Evolutionary conservation across 1,140 invertebrate species (phyloP), one percentile per base, ranked within the genome.

Genomic region (Zelostemma sp.): DNA sequence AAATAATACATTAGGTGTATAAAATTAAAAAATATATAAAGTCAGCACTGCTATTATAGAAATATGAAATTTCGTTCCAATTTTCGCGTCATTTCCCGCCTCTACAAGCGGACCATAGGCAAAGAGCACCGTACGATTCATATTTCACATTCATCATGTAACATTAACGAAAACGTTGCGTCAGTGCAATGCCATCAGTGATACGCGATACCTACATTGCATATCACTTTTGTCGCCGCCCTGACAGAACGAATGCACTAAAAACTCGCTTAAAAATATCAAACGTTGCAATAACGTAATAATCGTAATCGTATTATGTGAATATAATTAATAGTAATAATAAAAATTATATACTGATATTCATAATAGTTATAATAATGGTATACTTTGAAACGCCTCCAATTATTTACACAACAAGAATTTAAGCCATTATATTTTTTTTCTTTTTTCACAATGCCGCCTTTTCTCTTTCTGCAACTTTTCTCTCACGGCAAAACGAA

Each of bases 1-100:
- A 75, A 76, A 78, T 84, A 80, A 79, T 79, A 79, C 74, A 78
- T 77, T 83, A 80, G 75, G 80, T 71, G 76, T 84, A 84, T 75
- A 84, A 83, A 84, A 82, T 82, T 80, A 83, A 82, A 83, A 83
- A 84, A 80, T 83, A 81, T 82, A 79, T 75, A 80, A 76, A 80
- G 79, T 49, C 56, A 60, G 59, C 56, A 69, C 67, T 70, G 75
- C 55, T 70, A 63, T 78, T 49, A 17, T 12, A 35, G 16, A 38
- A 28, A 50, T 35, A 9, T 35, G 33, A 50, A 35, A 5, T 17
- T 38, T 38, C 1, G 51, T 53, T 50, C 28, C 40, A 46, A 64
- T 17, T 50, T 14, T 50, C 28, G 28, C 18, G 12, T 1, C 28
- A 12, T 17, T 50, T 50, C 18, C 48, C n/a, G 17, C 48, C 14